Conservation (phyloP, 2,797 vertebrate species). For the Syndactyla subalaris region DNA sequence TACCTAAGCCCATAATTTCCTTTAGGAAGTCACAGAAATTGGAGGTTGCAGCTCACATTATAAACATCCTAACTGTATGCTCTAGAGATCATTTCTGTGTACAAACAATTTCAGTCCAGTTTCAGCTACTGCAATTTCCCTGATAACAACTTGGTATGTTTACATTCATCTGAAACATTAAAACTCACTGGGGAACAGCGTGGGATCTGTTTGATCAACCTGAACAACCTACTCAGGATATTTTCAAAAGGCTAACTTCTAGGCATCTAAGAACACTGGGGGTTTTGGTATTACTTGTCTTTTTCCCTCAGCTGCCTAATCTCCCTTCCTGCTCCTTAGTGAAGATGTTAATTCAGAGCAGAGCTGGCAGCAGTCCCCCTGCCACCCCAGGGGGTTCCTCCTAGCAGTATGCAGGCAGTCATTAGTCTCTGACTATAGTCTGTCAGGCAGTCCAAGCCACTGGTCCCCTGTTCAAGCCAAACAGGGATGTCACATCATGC, state of each 20-base stretch:
- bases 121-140: slow-evolving; percentile 16
- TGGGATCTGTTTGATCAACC: not conserved
- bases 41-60: not conserved
- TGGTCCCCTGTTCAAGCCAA: slow-evolving; percentile 18
- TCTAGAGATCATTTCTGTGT: slow-evolving; percentile 1
- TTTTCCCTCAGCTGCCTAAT: not conserved
- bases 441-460: slow-evolving; percentile 42
- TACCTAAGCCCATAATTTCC: not conserved
- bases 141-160: not conserved
- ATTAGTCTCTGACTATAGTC: slow-evolving; percentile 43
- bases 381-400: slow-evolving; percentile 52
- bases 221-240: not conserved
- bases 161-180: not conserved
- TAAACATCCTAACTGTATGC: not conserved
- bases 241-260: slow-evolving; percentile 9
- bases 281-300: not conserved
- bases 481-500: slow-evolving; percentile 13
- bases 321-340: slow-evolving; percentile 25
- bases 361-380: slow-evolving; percentile 28
- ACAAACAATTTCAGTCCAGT: not conserved
- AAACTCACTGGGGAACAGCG: not conserved
- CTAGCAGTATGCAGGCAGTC: slow-evolving; percentile 55
- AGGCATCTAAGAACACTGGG: not conserved
- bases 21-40: not conserved
- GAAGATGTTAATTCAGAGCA: slow-evolving; percentile 62